Conservation (phyloP, 2,113 vertebrate genomes). For the Aviceda subcristata region DNA sequence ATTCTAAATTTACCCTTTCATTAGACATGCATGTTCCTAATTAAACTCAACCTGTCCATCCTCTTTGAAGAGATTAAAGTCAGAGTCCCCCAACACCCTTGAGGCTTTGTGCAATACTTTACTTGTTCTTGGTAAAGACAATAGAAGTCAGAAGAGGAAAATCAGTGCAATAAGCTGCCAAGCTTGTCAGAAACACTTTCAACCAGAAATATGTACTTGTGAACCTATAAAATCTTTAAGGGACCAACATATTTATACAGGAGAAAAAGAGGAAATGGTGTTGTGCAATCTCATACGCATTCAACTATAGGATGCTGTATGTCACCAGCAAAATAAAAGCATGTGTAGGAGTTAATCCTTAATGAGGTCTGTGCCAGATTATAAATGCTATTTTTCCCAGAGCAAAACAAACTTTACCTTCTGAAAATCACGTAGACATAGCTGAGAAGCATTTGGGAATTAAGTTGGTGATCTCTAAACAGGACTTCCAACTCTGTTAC, state of each 20-base stretch:
- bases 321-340: background rate
- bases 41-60: background rate
- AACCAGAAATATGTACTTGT: background rate
- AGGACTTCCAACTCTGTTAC: background rate
- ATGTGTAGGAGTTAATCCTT: background rate
- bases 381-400: background rate
- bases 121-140: background rate
- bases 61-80: constrained; percentile 11
- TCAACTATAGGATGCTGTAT: background rate
- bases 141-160: background rate
- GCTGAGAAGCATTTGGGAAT: background rate
- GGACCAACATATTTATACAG: background rate
- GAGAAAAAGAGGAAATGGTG: background rate
- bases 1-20: background rate
- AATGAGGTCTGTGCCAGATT: background rate
- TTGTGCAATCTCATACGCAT: fast-evolving
- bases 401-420: background rate
- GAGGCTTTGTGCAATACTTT: background rate
- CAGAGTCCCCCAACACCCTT: background rate
- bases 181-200: background rate
- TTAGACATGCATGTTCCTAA: background rate
- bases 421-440: background rate
- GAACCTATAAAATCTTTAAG: background rate
- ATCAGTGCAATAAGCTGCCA: background rate
- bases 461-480: background rate